A percentile compares a stretch with the other conserved stretches of the same genome.
These are phyloP conservation scores for Parnassius orleans DNA, from an alignment of 2,888 invertebrate species.

Conservation along the genomic window DNA sequence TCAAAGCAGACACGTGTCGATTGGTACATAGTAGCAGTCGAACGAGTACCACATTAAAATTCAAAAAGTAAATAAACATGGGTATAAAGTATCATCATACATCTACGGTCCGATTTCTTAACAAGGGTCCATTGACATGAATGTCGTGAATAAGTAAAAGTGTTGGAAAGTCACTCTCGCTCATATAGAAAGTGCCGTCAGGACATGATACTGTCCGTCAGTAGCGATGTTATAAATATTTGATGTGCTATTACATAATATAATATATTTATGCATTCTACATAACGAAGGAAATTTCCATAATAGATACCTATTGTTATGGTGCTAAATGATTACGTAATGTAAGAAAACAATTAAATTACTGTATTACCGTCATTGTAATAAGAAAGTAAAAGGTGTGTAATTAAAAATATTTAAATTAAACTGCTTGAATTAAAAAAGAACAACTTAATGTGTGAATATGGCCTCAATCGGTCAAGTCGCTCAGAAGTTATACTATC, in stretches of 20 bases:
- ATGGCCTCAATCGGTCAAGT: too few relatives aligned
- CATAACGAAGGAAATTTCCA: too few relatives aligned
- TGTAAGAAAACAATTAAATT: too few relatives aligned
- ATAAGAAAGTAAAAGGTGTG: neutral
- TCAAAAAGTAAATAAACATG: constrained; percentile 6
- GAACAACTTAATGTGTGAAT: too few relatives aligned
- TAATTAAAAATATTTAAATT: too few relatives aligned
- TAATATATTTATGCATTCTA: neutral
- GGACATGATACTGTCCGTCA: constrained; percentile 14
- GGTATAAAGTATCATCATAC: constrained; percentile 18
- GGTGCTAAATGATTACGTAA: neutral
- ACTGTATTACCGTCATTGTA: too few relatives aligned
- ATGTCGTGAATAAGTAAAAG: constrained; percentile 33
- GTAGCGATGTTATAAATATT: constrained; percentile 10
- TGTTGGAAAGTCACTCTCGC: constrained; percentile 32
- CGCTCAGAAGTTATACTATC: too few relatives aligned
- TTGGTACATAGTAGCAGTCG: neutral
- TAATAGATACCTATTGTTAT: neutral
- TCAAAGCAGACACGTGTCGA: constrained; percentile 14
- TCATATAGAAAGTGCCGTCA: constrained; percentile 31
- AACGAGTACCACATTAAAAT: constrained; percentile 6
- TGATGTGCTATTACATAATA: constrained; percentile 6
- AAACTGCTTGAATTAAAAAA: too few relatives aligned
- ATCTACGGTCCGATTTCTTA: constrained; percentile 18
- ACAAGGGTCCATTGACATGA: constrained; percentile 22